These are phyloP conservation scores for Microplitis mediator DNA, from an alignment of 1,140 invertebrate genomes.

Conservation along the genomic window DNA sequence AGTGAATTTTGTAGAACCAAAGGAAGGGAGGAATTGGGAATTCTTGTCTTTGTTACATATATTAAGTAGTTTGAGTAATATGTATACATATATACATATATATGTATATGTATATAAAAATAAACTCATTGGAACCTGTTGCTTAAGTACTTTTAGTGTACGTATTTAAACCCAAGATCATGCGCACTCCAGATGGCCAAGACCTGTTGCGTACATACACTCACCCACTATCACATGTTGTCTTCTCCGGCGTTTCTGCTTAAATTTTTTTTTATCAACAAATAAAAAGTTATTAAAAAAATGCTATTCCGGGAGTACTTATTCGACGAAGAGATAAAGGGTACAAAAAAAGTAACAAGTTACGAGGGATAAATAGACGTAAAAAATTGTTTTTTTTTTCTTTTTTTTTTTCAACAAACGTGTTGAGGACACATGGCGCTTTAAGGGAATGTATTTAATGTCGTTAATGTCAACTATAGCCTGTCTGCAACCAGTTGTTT, in stretches of 20 bases:
- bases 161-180: neutral
- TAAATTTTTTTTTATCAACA: neutral
- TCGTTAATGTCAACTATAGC: slow-evolving; percentile 44
- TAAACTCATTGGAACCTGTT: neutral
- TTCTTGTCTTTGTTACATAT: no score
- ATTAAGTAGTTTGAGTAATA: no score
- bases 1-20: neutral
- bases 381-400: neutral
- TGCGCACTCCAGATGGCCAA: slow-evolving; percentile 4
- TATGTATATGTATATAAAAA: neutral
- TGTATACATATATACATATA: no score
- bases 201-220: slow-evolving; percentile 24
- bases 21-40: neutral
- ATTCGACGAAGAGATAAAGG: slow-evolving; percentile 3
- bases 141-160: neutral
- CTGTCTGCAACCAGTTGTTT: neutral
- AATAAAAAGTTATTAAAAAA: slow-evolving; percentile 13
- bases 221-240: slow-evolving; percentile 18
- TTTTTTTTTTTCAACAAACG: slow-evolving; percentile 30
- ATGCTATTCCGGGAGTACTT: slow-evolving; percentile 14
- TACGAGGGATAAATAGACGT: neutral
- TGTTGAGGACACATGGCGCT: slow-evolving; percentile 53
- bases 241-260: neutral
- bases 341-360: slow-evolving; percentile 34
- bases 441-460: slow-evolving; percentile 36